Evolutionary conservation across 2,797 vertebrate species (phyloP).

Genomic region (Sebastiscus albofasciatus): DNA sequence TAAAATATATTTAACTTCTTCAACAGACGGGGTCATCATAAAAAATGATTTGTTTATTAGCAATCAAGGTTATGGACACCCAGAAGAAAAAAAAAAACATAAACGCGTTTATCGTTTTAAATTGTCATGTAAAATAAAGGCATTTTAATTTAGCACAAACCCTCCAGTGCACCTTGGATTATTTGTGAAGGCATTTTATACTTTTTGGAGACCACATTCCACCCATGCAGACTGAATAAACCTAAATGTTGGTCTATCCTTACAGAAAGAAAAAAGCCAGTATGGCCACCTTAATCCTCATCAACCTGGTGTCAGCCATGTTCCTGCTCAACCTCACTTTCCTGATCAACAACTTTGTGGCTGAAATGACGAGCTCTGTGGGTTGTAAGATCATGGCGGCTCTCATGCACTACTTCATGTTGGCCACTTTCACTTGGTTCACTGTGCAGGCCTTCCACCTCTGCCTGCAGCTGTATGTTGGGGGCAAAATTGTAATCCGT

Average conservation of each 20-base stretch:
- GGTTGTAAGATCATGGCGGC: constrained; percentile 70
- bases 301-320: constrained; percentile 74
- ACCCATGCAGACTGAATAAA: too few species aligned
- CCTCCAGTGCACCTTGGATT: too few species aligned
- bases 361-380: neutral
- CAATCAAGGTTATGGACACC: too few species aligned
- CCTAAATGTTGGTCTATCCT: neutral
- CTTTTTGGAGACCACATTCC: too few species aligned
- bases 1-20: neutral
- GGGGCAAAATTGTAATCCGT: constrained; percentile 21
- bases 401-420: constrained; percentile 78
- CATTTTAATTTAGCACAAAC: too few species aligned
- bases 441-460: constrained; percentile 76
- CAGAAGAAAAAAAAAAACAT: too few species aligned
- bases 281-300: constrained; percentile 55
- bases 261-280: constrained; percentile 61
- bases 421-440: constrained; percentile 81
- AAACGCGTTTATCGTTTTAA: too few species aligned
- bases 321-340: constrained; percentile 76
- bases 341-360: constrained; percentile 72
- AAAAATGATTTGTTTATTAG: neutral
- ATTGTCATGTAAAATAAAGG: too few species aligned
- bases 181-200: too few species aligned
- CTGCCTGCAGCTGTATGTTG: constrained; percentile 65
- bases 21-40: neutral